Conservation (phyloP, 2,888 invertebrate genomes). For the Bellardia bayeri region DNA sequence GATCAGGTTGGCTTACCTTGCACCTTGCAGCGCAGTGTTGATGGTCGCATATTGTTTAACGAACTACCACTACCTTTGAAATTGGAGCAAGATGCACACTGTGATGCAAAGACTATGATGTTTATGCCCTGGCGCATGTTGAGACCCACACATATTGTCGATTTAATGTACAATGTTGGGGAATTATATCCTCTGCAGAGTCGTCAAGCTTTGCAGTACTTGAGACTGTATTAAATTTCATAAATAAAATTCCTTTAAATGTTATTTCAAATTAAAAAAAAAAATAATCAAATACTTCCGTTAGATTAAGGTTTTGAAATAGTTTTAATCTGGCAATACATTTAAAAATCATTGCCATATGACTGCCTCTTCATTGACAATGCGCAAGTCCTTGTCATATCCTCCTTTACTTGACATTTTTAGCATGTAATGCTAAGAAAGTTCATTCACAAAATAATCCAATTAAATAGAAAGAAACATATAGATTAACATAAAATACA, state of each 20-base stretch:
- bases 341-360: conserved; percentile 10
- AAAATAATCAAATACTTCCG: neutral
- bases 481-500: neutral
- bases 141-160: conserved; percentile 87
- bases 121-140: conserved; percentile 86
- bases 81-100: conserved; percentile 78
- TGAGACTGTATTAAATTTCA: conserved; percentile 76
- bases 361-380: neutral
- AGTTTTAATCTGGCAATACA: conserved; percentile 12
- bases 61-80: conserved; percentile 86
- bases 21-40: conserved; percentile 86
- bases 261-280: neutral
- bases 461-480: conserved; percentile 32
- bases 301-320: neutral
- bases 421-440: conserved; percentile 1
- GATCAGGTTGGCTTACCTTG: conserved; percentile 88
- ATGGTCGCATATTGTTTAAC: conserved; percentile 86
- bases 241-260: neutral
- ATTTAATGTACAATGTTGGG: conserved; percentile 85
- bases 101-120: conserved; percentile 78
- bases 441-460: conserved; percentile 39
- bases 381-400: conserved; percentile 64
- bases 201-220: conserved; percentile 80
- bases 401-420: conserved; percentile 57
- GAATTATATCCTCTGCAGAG: conserved; percentile 81